Conservation (phyloP, 2,888 invertebrate genomes). For the Cinara cedri region DNA sequence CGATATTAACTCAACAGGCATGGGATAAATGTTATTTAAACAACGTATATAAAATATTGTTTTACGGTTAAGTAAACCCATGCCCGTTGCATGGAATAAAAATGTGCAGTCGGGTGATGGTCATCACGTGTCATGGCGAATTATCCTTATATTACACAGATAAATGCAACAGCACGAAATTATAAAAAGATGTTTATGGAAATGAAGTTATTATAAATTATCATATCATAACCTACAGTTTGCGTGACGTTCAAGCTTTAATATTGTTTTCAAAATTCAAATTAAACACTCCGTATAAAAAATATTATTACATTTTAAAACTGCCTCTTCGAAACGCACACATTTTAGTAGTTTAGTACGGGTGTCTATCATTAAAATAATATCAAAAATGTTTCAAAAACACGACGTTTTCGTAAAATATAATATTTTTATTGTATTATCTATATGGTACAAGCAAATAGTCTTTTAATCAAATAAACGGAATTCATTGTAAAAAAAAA, state of each 20-base stretch:
- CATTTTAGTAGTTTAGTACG: too few species aligned
- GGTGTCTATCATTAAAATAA: too few species aligned
- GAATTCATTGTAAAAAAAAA: too few species aligned
- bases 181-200: neutral
- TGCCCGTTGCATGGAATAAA: neutral
- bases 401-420: too few species aligned
- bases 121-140: neutral
- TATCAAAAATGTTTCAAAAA: too few species aligned
- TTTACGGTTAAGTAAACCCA: neutral
- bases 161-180: neutral
- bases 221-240: constrained; percentile 11
- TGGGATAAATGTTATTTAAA: too few species aligned
- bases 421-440: too few species aligned
- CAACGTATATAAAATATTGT: too few species aligned
- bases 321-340: too few species aligned
- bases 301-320: neutral
- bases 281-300: neutral
- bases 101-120: neutral
- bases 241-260: neutral
- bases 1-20: neutral
- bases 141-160: neutral
- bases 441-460: too few species aligned
- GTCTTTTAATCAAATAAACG: too few species aligned
- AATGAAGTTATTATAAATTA: neutral
- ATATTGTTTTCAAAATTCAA: constrained; percentile 15